Evolutionary conservation across 2,888 invertebrate genomes (phyloP), one percentile per base, ranked within the genome.

Genomic region (Mesorhabditis spiculigera): DNA sequence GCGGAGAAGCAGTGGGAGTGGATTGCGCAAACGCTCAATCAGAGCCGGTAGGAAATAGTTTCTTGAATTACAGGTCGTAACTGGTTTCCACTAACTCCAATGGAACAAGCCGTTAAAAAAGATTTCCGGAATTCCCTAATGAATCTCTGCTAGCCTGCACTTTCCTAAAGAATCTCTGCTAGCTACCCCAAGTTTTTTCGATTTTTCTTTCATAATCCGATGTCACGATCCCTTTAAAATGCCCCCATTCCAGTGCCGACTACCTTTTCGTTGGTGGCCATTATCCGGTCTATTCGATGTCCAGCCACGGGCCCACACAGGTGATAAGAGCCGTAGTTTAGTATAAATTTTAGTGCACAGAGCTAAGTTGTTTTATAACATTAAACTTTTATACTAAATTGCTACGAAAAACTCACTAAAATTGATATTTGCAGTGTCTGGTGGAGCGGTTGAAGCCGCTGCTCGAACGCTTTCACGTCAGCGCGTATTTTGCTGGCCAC

Each of bases 401-500:
- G 8, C n/a, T 50, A 13, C 8, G n/a, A 50, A 50, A 50, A 50
- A 28, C 3, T 28, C 58, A 50, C n/a, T 50, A 50, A n/a, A 50
- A 10, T 50, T 50, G 8, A 13, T 50, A 50, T 50, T 50, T 50
- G n/a, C 64, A 85, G 5, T 87, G 87, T 74, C 83, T 89, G 44
- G 81, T 87, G 0, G 77, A 87, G 3, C 72, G 83, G 43, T 82
- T 89, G 13, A 80, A 86, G 69, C 88, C 88, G 5, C 78, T 88
- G 71, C 76, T 89, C 45, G 80, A 86, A 71, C 86, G 87, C 73
- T 87, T 88, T 79, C 80, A 83, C 62, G 88, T 86, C 4, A 87
- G 85, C 64, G 88, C 87, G 4, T 88, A 89, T 78, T 77, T 89
- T 64, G 84, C 86, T 76, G 89, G 89, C 6, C 89, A 89, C 78